phyloP scores from a whole-genome alignment of 2,113 vertebrate species.

The Chionis minor region DNA sequence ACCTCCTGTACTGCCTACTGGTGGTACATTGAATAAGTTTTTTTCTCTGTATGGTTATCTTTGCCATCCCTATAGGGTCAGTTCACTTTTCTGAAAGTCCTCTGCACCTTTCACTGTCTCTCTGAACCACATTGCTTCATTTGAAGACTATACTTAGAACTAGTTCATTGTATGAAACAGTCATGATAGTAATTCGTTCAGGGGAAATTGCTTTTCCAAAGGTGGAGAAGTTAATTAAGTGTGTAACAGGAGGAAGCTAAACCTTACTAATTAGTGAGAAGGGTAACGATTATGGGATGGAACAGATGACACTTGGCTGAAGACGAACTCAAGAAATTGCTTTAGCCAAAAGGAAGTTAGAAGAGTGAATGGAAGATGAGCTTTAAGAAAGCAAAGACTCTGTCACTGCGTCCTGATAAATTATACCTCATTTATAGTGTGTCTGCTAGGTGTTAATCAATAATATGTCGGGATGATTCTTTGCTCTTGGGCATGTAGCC shows the following conservation, averaged over 20 bases:
- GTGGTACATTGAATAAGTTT: neutral
- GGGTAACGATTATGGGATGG: slow-evolving; percentile 58
- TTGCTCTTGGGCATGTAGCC: neutral
- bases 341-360: slow-evolving; percentile 62
- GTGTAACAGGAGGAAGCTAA: slow-evolving; percentile 57
- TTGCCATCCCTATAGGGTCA: neutral
- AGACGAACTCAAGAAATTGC: slow-evolving; percentile 56
- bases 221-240: slow-evolving; percentile 67
- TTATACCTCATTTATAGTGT: slow-evolving; percentile 43
- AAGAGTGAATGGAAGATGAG: slow-evolving; percentile 58
- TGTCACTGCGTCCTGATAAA: slow-evolving; percentile 50
- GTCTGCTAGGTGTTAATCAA: slow-evolving; percentile 55
- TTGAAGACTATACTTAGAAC: slow-evolving; percentile 24
- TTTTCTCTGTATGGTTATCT: neutral
- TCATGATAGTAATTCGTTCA: slow-evolving; percentile 38
- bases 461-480: neutral
- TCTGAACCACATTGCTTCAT: neutral
- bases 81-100: neutral
- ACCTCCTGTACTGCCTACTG: neutral
- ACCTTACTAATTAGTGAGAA: slow-evolving; percentile 58
- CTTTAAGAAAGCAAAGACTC: slow-evolving; percentile 61
- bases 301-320: slow-evolving; percentile 61
- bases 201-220: slow-evolving; percentile 67
- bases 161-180: slow-evolving; percentile 35
- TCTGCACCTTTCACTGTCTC: neutral